Base-by-base conservation (phyloP, 2,888 invertebrate genomes). In the Lysandra coridon region DNA sequence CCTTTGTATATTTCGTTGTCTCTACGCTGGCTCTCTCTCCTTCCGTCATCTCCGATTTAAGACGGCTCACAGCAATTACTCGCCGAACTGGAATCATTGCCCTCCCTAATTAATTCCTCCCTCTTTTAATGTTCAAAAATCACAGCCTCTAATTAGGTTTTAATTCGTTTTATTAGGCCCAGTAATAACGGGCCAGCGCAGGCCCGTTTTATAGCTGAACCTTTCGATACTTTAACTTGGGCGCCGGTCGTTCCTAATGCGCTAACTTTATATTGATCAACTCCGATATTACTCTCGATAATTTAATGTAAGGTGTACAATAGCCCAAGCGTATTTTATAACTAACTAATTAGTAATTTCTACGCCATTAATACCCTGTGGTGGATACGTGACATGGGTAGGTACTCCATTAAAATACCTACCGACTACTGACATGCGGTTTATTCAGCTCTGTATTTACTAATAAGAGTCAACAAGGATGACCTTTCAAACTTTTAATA, bases 71-170 rank as follows among this genome's bases (percentile, higher is more conserved):
- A 87, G 90, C 88, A 88, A 91, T 90, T 91, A 90, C 90, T 87
- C 92, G 89, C 89, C 90, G 91, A 92, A 91, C 90, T 90, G 92
- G 90, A 92, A 92, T 93, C 92, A 92, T 92, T 90, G 90, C 90
- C 90, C 92, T 90, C 89, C 89, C 92, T 93, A 94, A 94, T 94
- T 92, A 94, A 93, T 93, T 93, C 92, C 89, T 86, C 91, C 92
- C 92, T 92, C 91, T 89, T 91, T 93, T 93, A 93, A 94, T 93
- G 93, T 92, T 93, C 93, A 94, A 94, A 94, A 94, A 94, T 94
- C 92, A 89, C 88, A 87, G 90, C 90, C 89, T 91, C 93, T 93
- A 94, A 94, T 94, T 94, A 94, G 93, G 93, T 92, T 94, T 94
- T 94, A 94, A 94, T 94, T 92, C 92, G 92, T 94, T 93, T 93